Conservation (phyloP, 2,113 vertebrate species). For the Platichthys stellatus region DNA sequence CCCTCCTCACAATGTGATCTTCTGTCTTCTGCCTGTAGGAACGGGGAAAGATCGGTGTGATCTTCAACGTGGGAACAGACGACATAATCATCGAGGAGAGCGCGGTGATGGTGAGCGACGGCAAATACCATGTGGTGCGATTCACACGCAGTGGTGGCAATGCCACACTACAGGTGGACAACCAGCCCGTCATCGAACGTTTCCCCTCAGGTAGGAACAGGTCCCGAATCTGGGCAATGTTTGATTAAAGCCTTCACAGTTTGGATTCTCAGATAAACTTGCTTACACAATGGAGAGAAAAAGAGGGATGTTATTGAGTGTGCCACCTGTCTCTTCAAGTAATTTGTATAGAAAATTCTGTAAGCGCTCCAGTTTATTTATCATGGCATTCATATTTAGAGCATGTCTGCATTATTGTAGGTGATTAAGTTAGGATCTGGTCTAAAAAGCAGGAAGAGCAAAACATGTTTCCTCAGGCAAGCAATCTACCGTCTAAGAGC, state of each 20-base stretch:
- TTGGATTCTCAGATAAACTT: slow-evolving; percentile 11
- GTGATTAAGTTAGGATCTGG: slow-evolving; percentile 50
- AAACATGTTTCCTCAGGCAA: background rate
- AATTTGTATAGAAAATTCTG: slow-evolving; percentile 19
- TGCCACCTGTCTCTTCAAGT: slow-evolving; percentile 8
- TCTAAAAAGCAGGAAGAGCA: slow-evolving; percentile 44
- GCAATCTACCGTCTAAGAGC: slow-evolving; percentile 38
- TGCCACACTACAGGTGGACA: slow-evolving; percentile 95
- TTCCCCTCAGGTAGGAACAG: slow-evolving; percentile 90
- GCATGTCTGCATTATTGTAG: slow-evolving; percentile 41
- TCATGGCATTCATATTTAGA: slow-evolving; percentile 53
- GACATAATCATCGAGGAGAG: slow-evolving; percentile 93
- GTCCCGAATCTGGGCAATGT: background rate
- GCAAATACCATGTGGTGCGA: slow-evolving; percentile 95
- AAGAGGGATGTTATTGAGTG: background rate
- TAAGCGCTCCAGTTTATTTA: slow-evolving; percentile 43
- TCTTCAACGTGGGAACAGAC: slow-evolving; percentile 96
- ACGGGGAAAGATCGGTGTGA: slow-evolving; percentile 91
- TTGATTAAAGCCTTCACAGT: background rate
- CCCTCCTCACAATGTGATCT: background rate
- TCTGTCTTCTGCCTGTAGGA: slow-evolving; percentile 77
- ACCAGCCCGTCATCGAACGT: slow-evolving; percentile 93
- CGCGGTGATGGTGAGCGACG: slow-evolving; percentile 91
- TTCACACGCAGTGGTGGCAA: slow-evolving; percentile 95
- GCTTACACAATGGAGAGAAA: slow-evolving; percentile 58